phyloP scores from a whole-genome alignment of 2,113 vertebrate genomes.

The Dicrurus megarhynchus region DNA sequence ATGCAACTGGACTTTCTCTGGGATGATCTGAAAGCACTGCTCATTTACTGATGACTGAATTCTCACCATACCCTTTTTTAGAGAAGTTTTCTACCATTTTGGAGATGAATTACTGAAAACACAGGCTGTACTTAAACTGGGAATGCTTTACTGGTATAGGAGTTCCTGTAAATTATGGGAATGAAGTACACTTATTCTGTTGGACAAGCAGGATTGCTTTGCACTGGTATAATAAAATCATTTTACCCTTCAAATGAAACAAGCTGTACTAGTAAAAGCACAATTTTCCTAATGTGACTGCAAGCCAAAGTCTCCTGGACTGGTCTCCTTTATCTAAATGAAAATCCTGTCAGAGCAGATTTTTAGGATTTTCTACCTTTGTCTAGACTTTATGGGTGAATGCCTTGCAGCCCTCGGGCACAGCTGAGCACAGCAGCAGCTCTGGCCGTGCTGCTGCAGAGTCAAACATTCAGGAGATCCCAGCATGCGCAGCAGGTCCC shows the following conservation, averaged over 20 bases:
- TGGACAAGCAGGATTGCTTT: background rate
- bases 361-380: conserved; percentile 24
- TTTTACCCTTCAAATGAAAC: background rate
- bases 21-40: background rate
- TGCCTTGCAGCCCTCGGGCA: rapidly evolving
- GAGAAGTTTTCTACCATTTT: background rate
- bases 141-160: background rate
- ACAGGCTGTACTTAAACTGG: background rate
- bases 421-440: background rate
- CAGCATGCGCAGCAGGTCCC: rapidly evolving
- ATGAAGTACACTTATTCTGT: background rate
- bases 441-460: background rate
- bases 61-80: background rate
- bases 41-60: background rate
- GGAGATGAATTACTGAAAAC: background rate
- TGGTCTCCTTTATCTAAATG: background rate
- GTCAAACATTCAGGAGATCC: background rate
- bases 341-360: conserved; percentile 4
- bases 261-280: background rate
- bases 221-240: background rate
- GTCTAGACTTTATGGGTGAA: background rate
- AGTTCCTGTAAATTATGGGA: background rate
- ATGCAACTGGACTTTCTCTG: background rate
- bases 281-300: background rate
- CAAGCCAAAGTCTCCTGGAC: background rate